Evolutionary conservation across 2,113 vertebrate species (phyloP).

Genomic region (Chamaea fasciata): DNA sequence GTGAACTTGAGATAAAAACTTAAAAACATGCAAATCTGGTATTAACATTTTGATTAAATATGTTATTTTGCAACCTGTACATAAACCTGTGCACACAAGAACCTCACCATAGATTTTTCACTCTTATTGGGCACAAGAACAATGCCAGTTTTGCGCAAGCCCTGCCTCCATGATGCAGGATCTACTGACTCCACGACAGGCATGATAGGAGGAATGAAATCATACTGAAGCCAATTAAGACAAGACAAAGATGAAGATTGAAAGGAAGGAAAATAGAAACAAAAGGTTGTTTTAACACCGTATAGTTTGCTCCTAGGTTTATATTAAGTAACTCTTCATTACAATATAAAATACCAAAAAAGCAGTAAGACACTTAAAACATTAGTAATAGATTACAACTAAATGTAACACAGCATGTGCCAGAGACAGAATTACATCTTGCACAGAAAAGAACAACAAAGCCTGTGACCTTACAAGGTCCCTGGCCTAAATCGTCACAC

Average conservation of each 20-base stretch:
- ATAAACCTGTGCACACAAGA: slow-evolving; percentile 75
- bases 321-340: not conserved
- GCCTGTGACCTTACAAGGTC: not conserved
- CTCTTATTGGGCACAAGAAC: slow-evolving; percentile 92
- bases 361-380: not conserved
- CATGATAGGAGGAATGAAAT: slow-evolving; percentile 88
- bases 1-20: slow-evolving; percentile 58
- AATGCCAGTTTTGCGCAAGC: slow-evolving; percentile 99
- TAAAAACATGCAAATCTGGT: slow-evolving; percentile 73
- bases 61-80: slow-evolving; percentile 71
- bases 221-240: slow-evolving; percentile 93
- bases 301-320: not conserved
- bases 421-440: not conserved
- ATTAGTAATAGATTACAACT: not conserved
- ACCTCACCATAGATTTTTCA: slow-evolving; percentile 95
- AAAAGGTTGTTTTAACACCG: not conserved
- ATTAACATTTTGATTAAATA: slow-evolving; percentile 69
- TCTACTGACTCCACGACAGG: slow-evolving; percentile 89
- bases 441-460: not conserved
- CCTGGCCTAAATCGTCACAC: not conserved
- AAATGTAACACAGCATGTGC: not conserved
- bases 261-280: slow-evolving; percentile 65
- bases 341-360: not conserved
- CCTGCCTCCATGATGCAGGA: slow-evolving; percentile 98
- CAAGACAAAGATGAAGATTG: slow-evolving; percentile 78